Conservation (phyloP, 2,113 vertebrate species). For the Typhlomys cinereus region DNA sequence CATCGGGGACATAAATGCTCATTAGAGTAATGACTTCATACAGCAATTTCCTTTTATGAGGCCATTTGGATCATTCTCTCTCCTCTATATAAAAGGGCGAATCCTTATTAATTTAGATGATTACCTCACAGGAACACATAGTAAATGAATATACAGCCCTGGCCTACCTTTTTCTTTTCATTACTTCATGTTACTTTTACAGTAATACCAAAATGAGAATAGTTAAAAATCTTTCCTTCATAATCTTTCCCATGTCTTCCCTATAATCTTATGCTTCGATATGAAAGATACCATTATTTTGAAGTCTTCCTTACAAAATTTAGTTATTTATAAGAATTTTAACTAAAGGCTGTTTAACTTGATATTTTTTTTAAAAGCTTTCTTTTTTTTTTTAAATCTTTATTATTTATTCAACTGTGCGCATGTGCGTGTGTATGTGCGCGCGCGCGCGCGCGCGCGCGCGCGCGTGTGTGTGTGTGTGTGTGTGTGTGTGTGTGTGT, state of each 20-base stretch:
- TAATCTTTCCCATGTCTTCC: background rate
- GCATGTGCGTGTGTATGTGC: no score
- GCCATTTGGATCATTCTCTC: constrained; percentile 78
- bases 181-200: background rate
- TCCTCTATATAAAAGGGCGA: constrained; percentile 77
- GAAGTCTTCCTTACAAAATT: background rate
- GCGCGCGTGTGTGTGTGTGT: no score
- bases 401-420: no score
- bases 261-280: background rate
- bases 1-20: constrained; percentile 76
- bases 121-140: constrained; percentile 75
- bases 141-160: constrained; percentile 67
- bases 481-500: no score
- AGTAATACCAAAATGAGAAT: background rate
- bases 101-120: constrained; percentile 81
- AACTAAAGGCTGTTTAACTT: background rate
- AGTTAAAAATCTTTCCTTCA: background rate
- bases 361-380: no score
- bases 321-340: background rate
- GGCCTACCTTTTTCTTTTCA: background rate
- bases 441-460: no score
- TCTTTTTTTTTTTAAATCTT: no score
- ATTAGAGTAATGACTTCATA: constrained; percentile 84
- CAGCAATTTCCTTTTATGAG: constrained; percentile 79
- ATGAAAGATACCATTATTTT: constrained; percentile 5